Percentiles rank a stretch among this genome's conserved stretches.
Conservation (phyloP, 2,888 invertebrate genomes). For the Pinctada fucata region DNA sequence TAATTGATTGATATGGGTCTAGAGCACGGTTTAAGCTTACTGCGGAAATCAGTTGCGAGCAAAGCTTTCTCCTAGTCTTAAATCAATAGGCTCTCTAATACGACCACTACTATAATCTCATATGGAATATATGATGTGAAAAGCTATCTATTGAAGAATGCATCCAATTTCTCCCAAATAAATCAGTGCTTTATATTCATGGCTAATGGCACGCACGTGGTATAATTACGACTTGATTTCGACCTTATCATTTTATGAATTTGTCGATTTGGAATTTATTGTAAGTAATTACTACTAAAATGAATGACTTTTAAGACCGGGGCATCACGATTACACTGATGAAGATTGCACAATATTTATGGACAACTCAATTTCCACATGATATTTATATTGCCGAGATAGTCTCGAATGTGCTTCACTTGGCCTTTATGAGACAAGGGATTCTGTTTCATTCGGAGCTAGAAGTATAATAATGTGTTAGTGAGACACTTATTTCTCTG, state of each 20-base stretch:
- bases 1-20: conserved; percentile 43
- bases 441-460: too few relatives aligned
- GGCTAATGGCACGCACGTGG: conserved; percentile 34
- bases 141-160: conserved; percentile 31
- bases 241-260: conserved; percentile 24
- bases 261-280: conserved; percentile 32
- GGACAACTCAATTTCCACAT: too few relatives aligned
- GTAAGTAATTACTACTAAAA: conserved; percentile 28
- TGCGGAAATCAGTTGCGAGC: conserved; percentile 42
- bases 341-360: too few relatives aligned
- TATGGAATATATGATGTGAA: conserved; percentile 43
- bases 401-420: too few relatives aligned
- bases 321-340: background rate
- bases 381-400: too few relatives aligned
- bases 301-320: background rate
- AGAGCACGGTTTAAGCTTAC: conserved; percentile 37
- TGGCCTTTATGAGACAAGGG: too few relatives aligned
- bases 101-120: conserved; percentile 35
- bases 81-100: conserved; percentile 42
- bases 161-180: conserved; percentile 29
- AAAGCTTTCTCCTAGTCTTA: conserved; percentile 24
- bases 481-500: too few relatives aligned
- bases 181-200: conserved; percentile 28
- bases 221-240: conserved; percentile 14
- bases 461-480: too few relatives aligned